Conservation (phyloP, 2,888 invertebrate genomes). For the Drosophila tripunctata region DNA sequence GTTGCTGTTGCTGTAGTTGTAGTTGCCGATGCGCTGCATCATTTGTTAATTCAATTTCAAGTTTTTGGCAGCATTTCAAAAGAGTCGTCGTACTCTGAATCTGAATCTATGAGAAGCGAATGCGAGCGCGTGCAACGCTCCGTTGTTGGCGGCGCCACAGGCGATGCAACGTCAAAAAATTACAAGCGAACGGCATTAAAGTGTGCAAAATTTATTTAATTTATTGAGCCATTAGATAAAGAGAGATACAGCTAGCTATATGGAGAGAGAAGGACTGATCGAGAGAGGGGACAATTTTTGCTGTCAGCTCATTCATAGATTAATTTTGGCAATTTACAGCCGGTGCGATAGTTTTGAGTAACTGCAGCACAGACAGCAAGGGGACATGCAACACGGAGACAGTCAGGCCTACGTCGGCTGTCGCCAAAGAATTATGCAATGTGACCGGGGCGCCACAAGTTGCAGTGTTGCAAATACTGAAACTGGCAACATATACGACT, state of each 20-base stretch:
- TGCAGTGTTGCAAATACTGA: slow-evolving; percentile 13
- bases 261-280: not conserved
- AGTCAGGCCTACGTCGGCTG: slow-evolving; percentile 40
- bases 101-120: slow-evolving; percentile 27
- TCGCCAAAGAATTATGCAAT: slow-evolving; percentile 66
- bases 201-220: slow-evolving; percentile 64
- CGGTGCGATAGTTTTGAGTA: slow-evolving; percentile 68
- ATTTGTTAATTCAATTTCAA: slow-evolving; percentile 74
- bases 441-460: slow-evolving; percentile 37
- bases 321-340: slow-evolving; percentile 78
- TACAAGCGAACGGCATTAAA: slow-evolving; percentile 67
- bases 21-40: slow-evolving; percentile 63
- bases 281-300: slow-evolving; percentile 13
- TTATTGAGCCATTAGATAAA: slow-evolving; percentile 69
- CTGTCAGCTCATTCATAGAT: slow-evolving; percentile 77
- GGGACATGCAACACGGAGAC: slow-evolving; percentile 36
- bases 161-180: slow-evolving; percentile 50
- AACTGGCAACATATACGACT: slow-evolving; percentile 22
- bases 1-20: slow-evolving; percentile 13
- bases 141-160: slow-evolving; percentile 42
- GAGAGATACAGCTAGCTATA: not conserved
- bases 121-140: slow-evolving; percentile 29
- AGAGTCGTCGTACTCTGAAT: slow-evolving; percentile 40
- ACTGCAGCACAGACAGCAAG: slow-evolving; percentile 53
- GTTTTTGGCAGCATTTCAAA: slow-evolving; percentile 75